Base-by-base conservation (phyloP, 2,797 vertebrate genomes). In the Limosa lapponica region DNA sequence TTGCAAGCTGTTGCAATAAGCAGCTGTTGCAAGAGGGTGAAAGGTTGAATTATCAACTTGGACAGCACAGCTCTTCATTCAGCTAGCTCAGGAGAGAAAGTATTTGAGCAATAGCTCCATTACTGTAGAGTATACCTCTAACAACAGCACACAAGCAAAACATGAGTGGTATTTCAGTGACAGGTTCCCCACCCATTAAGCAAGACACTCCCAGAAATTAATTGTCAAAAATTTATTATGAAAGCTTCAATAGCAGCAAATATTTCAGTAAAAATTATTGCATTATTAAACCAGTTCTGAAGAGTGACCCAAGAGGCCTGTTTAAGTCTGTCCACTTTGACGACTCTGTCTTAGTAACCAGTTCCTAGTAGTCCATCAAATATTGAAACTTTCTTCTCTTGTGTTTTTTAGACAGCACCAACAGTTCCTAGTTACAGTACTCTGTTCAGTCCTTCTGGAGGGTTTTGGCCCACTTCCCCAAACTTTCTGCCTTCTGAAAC, bases 1-100 rank as follows among this genome's bases (percentile, higher is more conserved):
- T 95, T 85, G 96, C 98, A 98, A 98, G 98, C 98, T 98, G 98
- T 97, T 98, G 75, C 27, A 51, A 97, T 96, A 98, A 98, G 98
- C 98, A 99, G 98, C 98, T 99, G 98, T 97, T 97, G 81, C 92
- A 95, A 83, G 80, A 79, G 91, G 80, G 96, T 96, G 80, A 97
- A 96, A 98, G 97, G 97, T 97, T 97, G 97, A 83, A 79, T 96
- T 96, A 96, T 96, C 95, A 79, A 74, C 79, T 80, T 74, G 87
- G 90, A 93, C 82, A 96, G 94, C 80, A 93, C 73, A 88, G 89
- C 87, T 96, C 89, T 95, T 97, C 94, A 96, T 69, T 77, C 77
- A 69, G 93, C 89, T 89, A 91, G 73, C 51, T 55, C 57, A 49
- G 34, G 8, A 61, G 66, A 61, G 77, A 80, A 92, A 95, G 71